Evolutionary conservation across 2,797 vertebrate species (phyloP), one percentile per base, ranked within the genome.

Genomic region (Picus viridis): DNA sequence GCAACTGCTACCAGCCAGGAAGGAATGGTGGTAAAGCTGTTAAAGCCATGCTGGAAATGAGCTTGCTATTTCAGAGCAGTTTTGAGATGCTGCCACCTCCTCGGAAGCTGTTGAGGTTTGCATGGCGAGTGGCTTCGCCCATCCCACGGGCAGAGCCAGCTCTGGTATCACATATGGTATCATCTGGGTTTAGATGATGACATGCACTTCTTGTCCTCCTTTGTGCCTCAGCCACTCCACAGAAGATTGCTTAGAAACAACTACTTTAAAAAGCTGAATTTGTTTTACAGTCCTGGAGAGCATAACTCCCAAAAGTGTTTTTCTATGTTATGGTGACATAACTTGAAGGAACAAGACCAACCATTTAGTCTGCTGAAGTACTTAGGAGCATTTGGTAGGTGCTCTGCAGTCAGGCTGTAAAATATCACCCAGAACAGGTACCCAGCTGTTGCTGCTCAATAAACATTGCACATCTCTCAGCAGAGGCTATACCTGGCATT

Each of bases 61-160:
- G 16, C 2, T 49, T 62, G 58, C 83, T 92, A 43, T 82, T 93
- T 73, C 0, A 0, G 88, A 82, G 47, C 62, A 29, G 69, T n/a
- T 77, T 6, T 0, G n/a, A 91, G 94, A 64, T 80, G 88, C n/a
- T 81, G 12, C 92, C 61, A 8, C 90, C 91, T 71, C 82, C 88
- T 83, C 2, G 12, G 83, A 69, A 91, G 86, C 81, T 90, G 88
- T 10, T 68, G 41, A 4, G 2, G 62, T 80, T 93, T 90, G 69
- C 9, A 10, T 57, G 58, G 83, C 2, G 13, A 91, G 83, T 0
- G 30, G 57, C 90, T 76, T 79, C 32, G n/a, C 69, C 65, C 6
- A 0, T 82, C 83, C 90, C 76, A 89, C n/a, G 0, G 76, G 76
- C 78, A 89, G 29, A 92, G 70, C 58, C 90, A 91, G 81, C 87